phyloP scores from a whole-genome alignment of 37 sponge, comb jelly and placozoan species.

The Eunapius fragilis region DNA sequence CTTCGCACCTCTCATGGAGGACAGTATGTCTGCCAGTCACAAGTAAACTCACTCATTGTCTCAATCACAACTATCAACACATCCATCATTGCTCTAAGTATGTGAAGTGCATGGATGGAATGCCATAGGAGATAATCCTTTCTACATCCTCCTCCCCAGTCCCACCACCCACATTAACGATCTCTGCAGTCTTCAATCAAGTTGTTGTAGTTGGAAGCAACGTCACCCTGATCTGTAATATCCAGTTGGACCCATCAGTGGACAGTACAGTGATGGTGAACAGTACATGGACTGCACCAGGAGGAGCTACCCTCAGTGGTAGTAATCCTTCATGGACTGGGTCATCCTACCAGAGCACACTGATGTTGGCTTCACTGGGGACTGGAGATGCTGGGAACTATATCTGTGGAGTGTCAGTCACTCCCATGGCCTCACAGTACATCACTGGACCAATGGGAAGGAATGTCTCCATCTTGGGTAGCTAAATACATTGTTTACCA shows the following conservation, averaged over 20 bases:
- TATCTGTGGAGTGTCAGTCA: not conserved
- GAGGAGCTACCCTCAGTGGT: not conserved
- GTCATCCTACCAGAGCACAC: not conserved
- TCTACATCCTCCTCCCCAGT: not conserved
- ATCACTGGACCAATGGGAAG: not conserved
- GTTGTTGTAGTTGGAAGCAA: not conserved
- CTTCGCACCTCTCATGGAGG: constrained; percentile 12
- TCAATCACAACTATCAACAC: not conserved
- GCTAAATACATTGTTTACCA: not conserved
- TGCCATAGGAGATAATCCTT: not conserved
- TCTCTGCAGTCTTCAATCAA: not conserved
- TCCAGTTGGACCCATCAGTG: not conserved
- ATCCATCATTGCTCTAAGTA: not conserved
- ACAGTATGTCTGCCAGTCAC: constrained; percentile 7
- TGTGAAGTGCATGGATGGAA: not conserved
- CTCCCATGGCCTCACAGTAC: not conserved
- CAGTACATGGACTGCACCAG: not conserved
- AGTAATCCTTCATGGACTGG: not conserved
- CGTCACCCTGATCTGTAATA: not conserved
- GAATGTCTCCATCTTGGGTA: not conserved
- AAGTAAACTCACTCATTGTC: not conserved
- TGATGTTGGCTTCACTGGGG: not conserved
- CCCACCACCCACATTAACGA: not conserved
- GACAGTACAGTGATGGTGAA: not conserved
- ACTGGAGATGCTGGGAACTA: not conserved